Evolutionary conservation across 2,113 vertebrate genomes (phyloP).

Genomic region (Cyanoramphus novaezelandiae): DNA sequence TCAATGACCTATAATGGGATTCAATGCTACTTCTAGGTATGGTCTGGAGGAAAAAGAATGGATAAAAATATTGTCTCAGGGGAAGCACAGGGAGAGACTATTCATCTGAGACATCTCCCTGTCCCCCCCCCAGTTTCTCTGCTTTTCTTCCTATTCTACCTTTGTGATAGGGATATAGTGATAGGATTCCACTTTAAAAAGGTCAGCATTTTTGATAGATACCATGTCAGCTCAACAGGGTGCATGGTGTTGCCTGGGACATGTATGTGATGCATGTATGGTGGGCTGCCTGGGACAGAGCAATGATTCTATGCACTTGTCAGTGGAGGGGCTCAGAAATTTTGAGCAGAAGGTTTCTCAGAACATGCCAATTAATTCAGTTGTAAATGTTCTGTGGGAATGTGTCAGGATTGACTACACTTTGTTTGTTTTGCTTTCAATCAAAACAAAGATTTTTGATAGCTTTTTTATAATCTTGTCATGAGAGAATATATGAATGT

Average conservation of each 20-base stretch:
- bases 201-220: not conserved
- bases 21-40: not conserved
- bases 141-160: not conserved
- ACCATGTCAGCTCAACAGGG: not conserved
- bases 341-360: constrained; percentile 48
- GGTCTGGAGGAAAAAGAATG: not conserved
- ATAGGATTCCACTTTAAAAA: not conserved
- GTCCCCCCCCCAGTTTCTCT: not conserved
- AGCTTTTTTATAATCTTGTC: constrained; percentile 18
- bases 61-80: not conserved
- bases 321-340: not conserved
- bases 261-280: not conserved
- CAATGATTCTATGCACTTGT: not conserved
- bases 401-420: constrained; percentile 55
- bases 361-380: constrained; percentile 60
- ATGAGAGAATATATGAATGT: constrained; percentile 3
- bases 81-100: not conserved
- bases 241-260: not conserved
- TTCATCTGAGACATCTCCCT: not conserved
- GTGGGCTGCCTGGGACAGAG: constrained; percentile 1
- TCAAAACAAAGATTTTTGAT: constrained; percentile 57
- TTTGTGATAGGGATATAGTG: not conserved
- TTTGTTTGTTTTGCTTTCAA: constrained; percentile 65
- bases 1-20: not conserved
- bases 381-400: constrained; percentile 42